Conservation (phyloP, 2,113 vertebrate species). For the Entelurus aequoreus region DNA sequence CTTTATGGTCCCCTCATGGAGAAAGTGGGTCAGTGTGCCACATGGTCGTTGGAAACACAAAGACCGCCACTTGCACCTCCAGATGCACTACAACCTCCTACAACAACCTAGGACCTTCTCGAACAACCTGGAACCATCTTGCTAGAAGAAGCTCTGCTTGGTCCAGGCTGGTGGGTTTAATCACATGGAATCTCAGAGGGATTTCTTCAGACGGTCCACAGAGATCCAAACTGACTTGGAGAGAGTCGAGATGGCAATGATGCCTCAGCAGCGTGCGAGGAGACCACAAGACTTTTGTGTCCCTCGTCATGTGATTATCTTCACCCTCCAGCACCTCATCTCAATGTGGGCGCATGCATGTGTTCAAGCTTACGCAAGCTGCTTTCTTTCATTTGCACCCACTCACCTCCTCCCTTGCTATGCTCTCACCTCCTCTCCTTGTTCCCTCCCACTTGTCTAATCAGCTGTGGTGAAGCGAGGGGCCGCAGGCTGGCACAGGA, state of each 20-base stretch:
- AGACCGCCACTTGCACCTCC: neutral
- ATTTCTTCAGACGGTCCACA: no score
- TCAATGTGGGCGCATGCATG: neutral
- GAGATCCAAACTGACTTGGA: no score
- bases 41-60: neutral
- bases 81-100: neutral
- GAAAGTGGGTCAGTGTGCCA: constrained; percentile 10
- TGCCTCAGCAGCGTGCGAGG: no score
- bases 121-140: neutral
- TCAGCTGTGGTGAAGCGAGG: no score
- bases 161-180: no score
- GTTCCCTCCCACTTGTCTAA: neutral
- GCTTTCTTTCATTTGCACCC: constrained; percentile 35
- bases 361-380: constrained; percentile 41
- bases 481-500: constrained; percentile 7
- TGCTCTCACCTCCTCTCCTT: constrained; percentile 5
- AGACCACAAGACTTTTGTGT: neutral
- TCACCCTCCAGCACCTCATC: neutral
- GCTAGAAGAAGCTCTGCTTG: no score
- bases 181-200: no score
- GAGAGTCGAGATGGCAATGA: no score
- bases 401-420: neutral
- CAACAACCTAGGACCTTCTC: neutral
- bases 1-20: neutral
- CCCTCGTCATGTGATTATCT: neutral